Percentiles rank a stretch among this genome's conserved stretches.
Evolutionary conservation across 2,888 invertebrate genomes (phyloP).

Genomic region (Mylabris sibirica): DNA sequence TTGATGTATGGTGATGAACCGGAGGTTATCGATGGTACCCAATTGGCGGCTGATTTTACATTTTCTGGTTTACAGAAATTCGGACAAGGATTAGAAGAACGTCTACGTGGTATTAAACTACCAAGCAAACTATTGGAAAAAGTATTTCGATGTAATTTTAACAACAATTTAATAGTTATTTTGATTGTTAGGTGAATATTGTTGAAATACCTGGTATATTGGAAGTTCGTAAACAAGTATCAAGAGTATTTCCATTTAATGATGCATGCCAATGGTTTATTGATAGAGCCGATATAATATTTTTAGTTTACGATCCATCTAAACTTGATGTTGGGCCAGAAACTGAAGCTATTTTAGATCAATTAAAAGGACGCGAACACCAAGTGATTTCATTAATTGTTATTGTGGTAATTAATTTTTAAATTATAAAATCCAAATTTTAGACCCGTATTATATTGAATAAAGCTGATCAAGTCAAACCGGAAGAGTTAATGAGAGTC

Average conservation of each 20-base stretch:
- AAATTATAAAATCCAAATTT: conserved; percentile 35
- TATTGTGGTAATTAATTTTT: background rate
- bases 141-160: conserved; percentile 63
- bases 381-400: conserved; percentile 66
- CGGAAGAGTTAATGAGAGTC: conserved; percentile 91
- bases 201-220: conserved; percentile 96
- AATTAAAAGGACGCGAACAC: conserved; percentile 91
- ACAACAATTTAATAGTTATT: conserved; percentile 20
- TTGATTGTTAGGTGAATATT: conserved; percentile 78
- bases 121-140: conserved; percentile 87
- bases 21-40: conserved; percentile 88
- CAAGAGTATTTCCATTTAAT: conserved; percentile 92
- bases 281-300: conserved; percentile 93
- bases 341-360: conserved; percentile 93
- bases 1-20: conserved; percentile 88
- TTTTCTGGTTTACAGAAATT: conserved; percentile 94
- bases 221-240: conserved; percentile 92
- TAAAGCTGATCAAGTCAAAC: conserved; percentile 92
- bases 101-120: conserved; percentile 81
- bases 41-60: conserved; percentile 93
- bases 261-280: conserved; percentile 98
- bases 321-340: conserved; percentile 95
- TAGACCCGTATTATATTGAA: conserved; percentile 91
- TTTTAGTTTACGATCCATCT: conserved; percentile 93
- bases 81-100: conserved; percentile 90